Evolutionary conservation across 2,797 vertebrate genomes (phyloP).

Genomic region (Sphenodon punctatus): DNA sequence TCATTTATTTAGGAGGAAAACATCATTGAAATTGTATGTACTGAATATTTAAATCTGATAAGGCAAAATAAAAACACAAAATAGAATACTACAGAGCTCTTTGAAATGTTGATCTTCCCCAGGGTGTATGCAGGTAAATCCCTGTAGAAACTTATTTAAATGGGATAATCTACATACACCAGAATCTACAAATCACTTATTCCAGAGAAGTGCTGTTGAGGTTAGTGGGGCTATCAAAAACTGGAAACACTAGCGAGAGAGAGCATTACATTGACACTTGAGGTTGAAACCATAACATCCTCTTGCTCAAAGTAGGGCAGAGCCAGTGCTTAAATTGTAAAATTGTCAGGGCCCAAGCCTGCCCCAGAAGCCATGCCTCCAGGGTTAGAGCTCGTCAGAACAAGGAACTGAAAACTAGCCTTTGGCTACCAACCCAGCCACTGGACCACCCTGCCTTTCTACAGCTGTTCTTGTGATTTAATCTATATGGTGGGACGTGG

Average conservation of each 20-base stretch:
- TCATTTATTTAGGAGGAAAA: neutral
- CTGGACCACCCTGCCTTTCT: too few relatives aligned
- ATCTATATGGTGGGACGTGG: too few relatives aligned
- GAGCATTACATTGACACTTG: neutral
- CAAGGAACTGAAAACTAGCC: too few relatives aligned
- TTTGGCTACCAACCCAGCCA: too few relatives aligned
- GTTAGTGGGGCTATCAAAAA: too few relatives aligned
- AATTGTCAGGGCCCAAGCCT: too few relatives aligned
- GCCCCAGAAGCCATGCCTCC: too few relatives aligned
- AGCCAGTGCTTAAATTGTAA: too few relatives aligned
- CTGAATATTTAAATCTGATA: neutral
- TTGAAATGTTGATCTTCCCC: neutral
- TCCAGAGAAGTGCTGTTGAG: too few relatives aligned
- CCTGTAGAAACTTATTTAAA: neutral
- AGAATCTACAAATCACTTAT: neutral
- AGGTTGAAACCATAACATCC: conserved; percentile 1
- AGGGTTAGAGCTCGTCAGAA: too few relatives aligned
- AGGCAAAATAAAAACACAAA: neutral
- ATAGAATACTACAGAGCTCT: neutral
- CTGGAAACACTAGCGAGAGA: neutral
- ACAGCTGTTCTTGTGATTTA: too few relatives aligned
- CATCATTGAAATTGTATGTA: neutral
- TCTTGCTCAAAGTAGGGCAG: neutral
- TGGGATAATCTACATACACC: neutral
- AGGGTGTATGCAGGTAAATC: too few relatives aligned